Evolutionary conservation across 2,888 invertebrate genomes (phyloP).

Genomic region (Megastigmus dorsalis): DNA sequence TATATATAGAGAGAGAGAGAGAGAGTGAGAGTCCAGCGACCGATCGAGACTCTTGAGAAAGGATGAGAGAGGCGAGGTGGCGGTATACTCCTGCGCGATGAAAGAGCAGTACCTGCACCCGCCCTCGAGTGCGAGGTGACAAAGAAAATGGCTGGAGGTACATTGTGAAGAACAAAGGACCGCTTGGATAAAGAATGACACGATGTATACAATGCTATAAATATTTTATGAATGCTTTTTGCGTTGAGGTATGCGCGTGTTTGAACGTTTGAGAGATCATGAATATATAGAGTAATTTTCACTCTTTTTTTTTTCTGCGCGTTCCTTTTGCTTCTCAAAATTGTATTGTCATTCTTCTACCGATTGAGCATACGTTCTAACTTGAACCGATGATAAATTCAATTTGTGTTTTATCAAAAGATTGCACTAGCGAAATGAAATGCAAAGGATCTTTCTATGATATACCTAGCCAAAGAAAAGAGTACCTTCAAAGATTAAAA

Average conservation of each 20-base stretch:
- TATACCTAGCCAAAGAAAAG: too few relatives aligned
- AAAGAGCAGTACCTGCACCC: not conserved
- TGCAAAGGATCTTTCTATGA: too few relatives aligned
- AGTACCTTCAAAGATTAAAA: too few relatives aligned
- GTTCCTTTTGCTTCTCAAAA: too few relatives aligned
- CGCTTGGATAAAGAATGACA: not conserved
- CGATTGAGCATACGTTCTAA: too few relatives aligned
- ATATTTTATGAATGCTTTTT: constrained; percentile 34
- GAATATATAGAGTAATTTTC: too few relatives aligned
- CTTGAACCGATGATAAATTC: not conserved
- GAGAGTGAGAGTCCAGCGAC: constrained; percentile 15
- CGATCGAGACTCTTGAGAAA: constrained; percentile 53
- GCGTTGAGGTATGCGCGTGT: not conserved
- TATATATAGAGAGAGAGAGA: too few relatives aligned
- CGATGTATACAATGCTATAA: constrained; percentile 7
- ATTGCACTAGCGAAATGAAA: too few relatives aligned
- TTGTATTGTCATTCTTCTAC: too few relatives aligned
- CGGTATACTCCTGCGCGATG: not conserved
- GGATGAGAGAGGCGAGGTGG: constrained; percentile 3
- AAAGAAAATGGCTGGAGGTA: constrained; percentile 5
- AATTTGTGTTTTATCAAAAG: not conserved
- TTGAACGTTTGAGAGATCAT: too few relatives aligned
- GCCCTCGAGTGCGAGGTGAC: constrained; percentile 1
- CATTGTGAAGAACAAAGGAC: constrained; percentile 9
- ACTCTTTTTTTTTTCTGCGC: too few relatives aligned